These are phyloP conservation scores for Sussaba pulchella DNA, from an alignment of 2,888 invertebrate species.

Conservation along the genomic window DNA sequence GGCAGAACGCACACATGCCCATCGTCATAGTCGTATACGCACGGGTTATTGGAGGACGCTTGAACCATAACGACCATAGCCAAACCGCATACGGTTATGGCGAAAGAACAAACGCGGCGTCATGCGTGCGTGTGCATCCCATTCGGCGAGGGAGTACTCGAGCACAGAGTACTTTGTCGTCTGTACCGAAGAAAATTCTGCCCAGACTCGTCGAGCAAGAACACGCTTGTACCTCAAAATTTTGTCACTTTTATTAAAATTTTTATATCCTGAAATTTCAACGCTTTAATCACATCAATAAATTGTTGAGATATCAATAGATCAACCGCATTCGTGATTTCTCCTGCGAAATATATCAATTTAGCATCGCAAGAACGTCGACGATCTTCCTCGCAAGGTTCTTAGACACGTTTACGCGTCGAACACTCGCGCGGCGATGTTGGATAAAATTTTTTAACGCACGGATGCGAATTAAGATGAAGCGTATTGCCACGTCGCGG, in stretches of 20 bases:
- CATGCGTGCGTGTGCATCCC: slow-evolving; percentile 50
- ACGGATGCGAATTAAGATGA: slow-evolving; percentile 63
- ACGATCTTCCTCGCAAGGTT: background rate
- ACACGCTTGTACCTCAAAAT: too few species aligned
- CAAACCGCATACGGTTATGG: slow-evolving; percentile 80
- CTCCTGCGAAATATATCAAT: background rate
- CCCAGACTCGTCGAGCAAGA: too few species aligned
- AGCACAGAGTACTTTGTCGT: background rate
- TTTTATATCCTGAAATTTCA: background rate
- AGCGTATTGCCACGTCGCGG: slow-evolving; percentile 66
- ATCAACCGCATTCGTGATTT: background rate
- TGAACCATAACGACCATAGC: slow-evolving; percentile 80
- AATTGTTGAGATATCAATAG: background rate
- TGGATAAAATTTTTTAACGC: slow-evolving; percentile 26
- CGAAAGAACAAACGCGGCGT: slow-evolving; percentile 76
- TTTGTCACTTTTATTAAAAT: background rate
- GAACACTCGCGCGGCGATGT: slow-evolving; percentile 28
- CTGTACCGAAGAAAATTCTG: background rate
- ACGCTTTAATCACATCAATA: slow-evolving; percentile 12
- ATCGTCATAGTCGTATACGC: slow-evolving; percentile 25
- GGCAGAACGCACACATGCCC: slow-evolving; percentile 47
- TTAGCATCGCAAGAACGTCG: background rate
- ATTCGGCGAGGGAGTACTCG: slow-evolving; percentile 18
- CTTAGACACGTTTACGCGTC: background rate
- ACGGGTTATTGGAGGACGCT: slow-evolving; percentile 81